A percentile compares a stretch with the other conserved stretches of the same genome.
Conservation (phyloP, 2,797 vertebrate species). For the Morelia viridis region DNA sequence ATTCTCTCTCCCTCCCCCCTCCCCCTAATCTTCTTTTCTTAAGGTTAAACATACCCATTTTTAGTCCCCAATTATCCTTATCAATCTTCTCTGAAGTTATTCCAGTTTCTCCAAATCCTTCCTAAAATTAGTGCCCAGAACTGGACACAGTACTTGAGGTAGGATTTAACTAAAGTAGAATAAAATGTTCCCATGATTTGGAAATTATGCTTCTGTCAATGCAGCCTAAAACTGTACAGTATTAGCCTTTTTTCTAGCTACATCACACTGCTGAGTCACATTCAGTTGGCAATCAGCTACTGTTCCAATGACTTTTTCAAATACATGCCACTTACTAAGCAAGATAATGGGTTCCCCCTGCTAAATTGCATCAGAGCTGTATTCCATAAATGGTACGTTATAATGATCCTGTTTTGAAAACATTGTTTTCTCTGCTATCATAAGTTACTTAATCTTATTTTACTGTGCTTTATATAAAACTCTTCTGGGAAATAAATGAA, state of each 20-base stretch:
- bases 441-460: neutral
- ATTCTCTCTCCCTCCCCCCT: neutral
- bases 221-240: neutral
- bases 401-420: neutral
- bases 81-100: neutral
- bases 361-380: neutral
- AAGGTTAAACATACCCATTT: neutral
- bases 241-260: neutral
- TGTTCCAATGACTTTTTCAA: neutral
- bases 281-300: neutral
- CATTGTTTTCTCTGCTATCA: neutral
- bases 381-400: neutral
- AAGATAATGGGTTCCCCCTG: neutral
- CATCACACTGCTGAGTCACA: neutral
- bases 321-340: neutral
- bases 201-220: neutral
- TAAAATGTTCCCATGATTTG: neutral
- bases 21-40: neutral
- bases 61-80: neutral
- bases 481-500: neutral
- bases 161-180: neutral
- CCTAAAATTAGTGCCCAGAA: neutral
- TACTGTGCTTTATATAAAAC: neutral
- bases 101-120: neutral
- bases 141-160: neutral